phyloP scores from a whole-genome alignment of 2,888 invertebrate genomes.

The Muscina levida region DNA sequence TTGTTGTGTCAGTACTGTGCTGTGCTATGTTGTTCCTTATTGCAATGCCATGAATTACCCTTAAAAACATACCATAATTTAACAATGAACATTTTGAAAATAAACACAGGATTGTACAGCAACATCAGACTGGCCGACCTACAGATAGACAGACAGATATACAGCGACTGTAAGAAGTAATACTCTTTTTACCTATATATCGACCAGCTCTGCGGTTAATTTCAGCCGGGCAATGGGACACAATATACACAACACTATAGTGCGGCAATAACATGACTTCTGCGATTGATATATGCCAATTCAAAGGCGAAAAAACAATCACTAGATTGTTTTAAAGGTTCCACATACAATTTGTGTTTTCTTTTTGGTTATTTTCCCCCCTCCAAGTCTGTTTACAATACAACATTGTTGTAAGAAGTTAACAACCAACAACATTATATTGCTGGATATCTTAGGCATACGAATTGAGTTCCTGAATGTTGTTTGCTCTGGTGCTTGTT shows the following conservation, averaged over 20 bases:
- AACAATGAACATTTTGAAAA: slow-evolving; percentile 44
- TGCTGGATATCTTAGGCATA: slow-evolving; percentile 1
- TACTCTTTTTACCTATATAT: background rate
- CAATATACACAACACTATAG: background rate
- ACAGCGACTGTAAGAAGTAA: too few species aligned
- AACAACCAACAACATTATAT: slow-evolving; percentile 21
- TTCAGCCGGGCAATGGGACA: background rate
- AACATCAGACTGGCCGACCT: background rate
- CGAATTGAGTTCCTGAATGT: slow-evolving; percentile 43
- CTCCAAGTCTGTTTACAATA: slow-evolving; percentile 28
- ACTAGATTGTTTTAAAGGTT: background rate
- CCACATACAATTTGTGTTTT: slow-evolving; percentile 33
- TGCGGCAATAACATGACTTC: slow-evolving; percentile 17
- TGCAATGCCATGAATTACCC: slow-evolving; percentile 37
- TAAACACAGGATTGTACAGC: slow-evolving; percentile 41
- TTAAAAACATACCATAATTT: slow-evolving; percentile 44
- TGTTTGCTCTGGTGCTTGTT: slow-evolving; percentile 10
- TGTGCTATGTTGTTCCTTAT: background rate
- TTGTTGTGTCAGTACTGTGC: background rate
- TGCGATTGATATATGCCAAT: slow-evolving; percentile 48
- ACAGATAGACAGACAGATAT: too few species aligned
- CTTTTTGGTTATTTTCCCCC: slow-evolving; percentile 8
- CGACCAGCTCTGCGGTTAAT: too few species aligned
- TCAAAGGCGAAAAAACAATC: background rate
- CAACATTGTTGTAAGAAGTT: slow-evolving; percentile 38